Conservation (phyloP, 2,888 invertebrate genomes). For the Calameuta pallipes region DNA sequence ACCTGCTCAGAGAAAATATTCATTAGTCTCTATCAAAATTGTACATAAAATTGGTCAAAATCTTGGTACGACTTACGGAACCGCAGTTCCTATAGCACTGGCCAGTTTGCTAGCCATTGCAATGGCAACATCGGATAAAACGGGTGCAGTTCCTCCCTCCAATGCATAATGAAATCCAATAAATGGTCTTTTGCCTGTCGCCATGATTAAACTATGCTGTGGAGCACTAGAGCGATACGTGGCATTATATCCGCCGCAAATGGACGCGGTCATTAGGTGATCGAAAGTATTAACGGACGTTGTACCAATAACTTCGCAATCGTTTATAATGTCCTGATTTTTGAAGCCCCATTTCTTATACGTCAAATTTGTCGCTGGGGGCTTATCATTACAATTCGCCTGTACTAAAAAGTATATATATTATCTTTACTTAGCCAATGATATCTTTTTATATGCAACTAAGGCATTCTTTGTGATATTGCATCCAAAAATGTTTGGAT, state of each 20-base stretch:
- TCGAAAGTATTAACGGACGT: slow-evolving; percentile 84
- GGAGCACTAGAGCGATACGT: slow-evolving; percentile 80
- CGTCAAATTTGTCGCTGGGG: slow-evolving; percentile 74
- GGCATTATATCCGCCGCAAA: slow-evolving; percentile 79
- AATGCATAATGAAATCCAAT: slow-evolving; percentile 90
- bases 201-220: slow-evolving; percentile 80
- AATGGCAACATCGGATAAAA: slow-evolving; percentile 90
- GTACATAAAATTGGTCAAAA: not conserved
- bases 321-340: slow-evolving; percentile 79
- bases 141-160: slow-evolving; percentile 86
- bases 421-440: not conserved
- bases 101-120: slow-evolving; percentile 91
- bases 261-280: slow-evolving; percentile 84
- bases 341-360: slow-evolving; percentile 91
- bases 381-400: slow-evolving; percentile 75
- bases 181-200: slow-evolving; percentile 85
- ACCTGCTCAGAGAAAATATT: slow-evolving; percentile 57
- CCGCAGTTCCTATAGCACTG: slow-evolving; percentile 70
- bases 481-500: slow-evolving; percentile 11
- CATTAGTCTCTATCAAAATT: not conserved
- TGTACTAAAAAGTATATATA: slow-evolving; percentile 69
- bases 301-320: slow-evolving; percentile 81
- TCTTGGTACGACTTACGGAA: slow-evolving; percentile 74
- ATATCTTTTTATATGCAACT: not conserved
- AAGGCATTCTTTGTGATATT: not conserved